phyloP scores from a whole-genome alignment of 2,797 vertebrate species.

The Smutsia temminckii region DNA sequence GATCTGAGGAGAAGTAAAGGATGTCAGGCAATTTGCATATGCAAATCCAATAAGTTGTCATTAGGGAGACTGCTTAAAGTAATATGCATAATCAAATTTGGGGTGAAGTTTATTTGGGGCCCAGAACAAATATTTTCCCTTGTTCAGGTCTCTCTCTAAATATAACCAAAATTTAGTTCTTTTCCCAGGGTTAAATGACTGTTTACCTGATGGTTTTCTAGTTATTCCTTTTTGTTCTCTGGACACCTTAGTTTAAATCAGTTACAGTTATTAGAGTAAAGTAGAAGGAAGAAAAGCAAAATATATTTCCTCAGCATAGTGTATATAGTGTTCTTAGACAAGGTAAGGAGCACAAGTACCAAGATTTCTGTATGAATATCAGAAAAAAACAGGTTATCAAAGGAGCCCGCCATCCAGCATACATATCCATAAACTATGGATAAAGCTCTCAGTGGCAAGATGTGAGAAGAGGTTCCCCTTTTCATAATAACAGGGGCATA shows the following conservation, averaged over 20 bases:
- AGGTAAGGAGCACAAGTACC: neutral
- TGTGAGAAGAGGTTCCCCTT: neutral
- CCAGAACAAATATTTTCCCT: neutral
- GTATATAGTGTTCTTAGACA: neutral
- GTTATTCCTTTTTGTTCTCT: constrained; percentile 20
- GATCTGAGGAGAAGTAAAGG: neutral
- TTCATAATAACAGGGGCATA: neutral
- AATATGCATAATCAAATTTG: neutral
- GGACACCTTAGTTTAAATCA: neutral
- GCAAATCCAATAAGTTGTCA: neutral
- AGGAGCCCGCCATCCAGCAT: neutral
- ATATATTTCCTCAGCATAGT: neutral
- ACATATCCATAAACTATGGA: neutral
- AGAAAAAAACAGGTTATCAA: neutral
- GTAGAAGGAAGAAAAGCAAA: neutral
- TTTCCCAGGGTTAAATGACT: neutral
- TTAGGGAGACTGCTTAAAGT: neutral
- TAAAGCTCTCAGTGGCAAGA: neutral
- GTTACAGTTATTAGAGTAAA: neutral
- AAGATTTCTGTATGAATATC: neutral
- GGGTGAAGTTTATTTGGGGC: neutral
- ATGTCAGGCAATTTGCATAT: neutral
- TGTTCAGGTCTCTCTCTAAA: neutral
- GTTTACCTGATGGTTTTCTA: neutral
- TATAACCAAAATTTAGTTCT: neutral